Base-by-base conservation (phyloP, 1,140 invertebrate genomes). In the Augochlora pura region DNA sequence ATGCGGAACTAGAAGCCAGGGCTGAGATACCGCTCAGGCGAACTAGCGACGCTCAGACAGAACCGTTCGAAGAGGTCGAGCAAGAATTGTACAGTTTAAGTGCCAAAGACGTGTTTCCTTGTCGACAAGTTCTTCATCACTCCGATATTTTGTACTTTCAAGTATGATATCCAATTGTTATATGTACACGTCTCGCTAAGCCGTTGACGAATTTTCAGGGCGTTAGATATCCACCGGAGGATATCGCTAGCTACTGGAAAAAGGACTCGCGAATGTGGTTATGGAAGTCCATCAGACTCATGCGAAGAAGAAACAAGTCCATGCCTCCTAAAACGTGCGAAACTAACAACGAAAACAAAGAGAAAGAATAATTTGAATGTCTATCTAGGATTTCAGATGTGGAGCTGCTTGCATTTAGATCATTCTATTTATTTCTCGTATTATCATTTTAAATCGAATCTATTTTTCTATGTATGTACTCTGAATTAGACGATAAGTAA, bases 261-360 rank as follows among this genome's bases (percentile, higher is more conserved):
- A 95, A 96, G 87, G 95, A 96, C 78, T 95, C 94, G 62, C 91
- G 95, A 80, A 95, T 92, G 89, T 96, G 95, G 93, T 85, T 96
- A 23, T 96, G 95, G 95, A 95, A 96, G 88, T 91, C 92, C 12
- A 81, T 90, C 12, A 89, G 87, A 32, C 84, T 87, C 23, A 80
- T 85, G 62, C 85, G 83, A 32, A 86, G 71, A 73, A 81, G 64
- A 25, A 92, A 88, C 25, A 86, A 73, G 79, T 68, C 59, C 21
- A 68, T 71, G 21, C 32, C 65, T 12, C 8, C 66, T 16, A 81
- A 71, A 7, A 21, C 27, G n/a, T 64, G 65, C 23, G 9, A 21
- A 8, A 10, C n/a, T 25, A 57, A 77, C 23, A 57, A 64, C 21
- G 60, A 81, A 59, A 42, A 42, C 1, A 16, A 23, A 27, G 69